Percentiles rank a stretch among this genome's conserved stretches.
These are phyloP conservation scores for Enteromius afrohamiltoni DNA, from an alignment of 2,797 vertebrate genomes.

Conservation along the genomic window DNA sequence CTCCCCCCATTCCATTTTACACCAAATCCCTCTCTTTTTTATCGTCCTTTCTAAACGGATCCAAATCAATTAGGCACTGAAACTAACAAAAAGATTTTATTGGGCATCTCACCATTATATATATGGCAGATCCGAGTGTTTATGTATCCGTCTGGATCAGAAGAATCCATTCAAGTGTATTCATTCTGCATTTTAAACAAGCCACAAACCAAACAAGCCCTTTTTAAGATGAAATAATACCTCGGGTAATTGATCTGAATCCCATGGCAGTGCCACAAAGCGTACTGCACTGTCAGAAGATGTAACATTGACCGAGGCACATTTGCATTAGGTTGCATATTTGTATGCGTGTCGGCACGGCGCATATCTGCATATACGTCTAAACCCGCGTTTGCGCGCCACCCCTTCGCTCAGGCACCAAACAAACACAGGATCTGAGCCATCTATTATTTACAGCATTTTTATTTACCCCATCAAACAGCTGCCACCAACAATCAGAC, in stretches of 20 bases:
- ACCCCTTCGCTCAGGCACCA: conserved; percentile 45
- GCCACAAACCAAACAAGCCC: conserved; percentile 36
- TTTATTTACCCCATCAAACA: conserved; percentile 72
- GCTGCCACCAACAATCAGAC: conserved; percentile 63
- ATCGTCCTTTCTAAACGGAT: conserved; percentile 59
- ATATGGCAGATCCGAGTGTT: conserved; percentile 55
- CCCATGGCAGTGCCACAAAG: conserved; percentile 43
- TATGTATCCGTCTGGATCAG: conserved; percentile 51
- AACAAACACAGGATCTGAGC: conserved; percentile 59
- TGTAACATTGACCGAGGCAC: conserved; percentile 10
- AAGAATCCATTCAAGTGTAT: conserved; percentile 38
- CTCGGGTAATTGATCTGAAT: conserved; percentile 58
- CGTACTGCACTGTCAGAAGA: conserved; percentile 40
- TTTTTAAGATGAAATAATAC: conserved; percentile 55
- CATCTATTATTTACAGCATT: conserved; percentile 70
- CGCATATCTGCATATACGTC: conserved; percentile 25
- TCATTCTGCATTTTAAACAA: conserved; percentile 49
- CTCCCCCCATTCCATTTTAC: conserved; percentile 64
- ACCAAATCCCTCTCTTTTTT: conserved; percentile 56
- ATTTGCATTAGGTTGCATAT: conserved; percentile 21
- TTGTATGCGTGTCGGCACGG: conserved; percentile 17
- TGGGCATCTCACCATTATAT: conserved; percentile 54
- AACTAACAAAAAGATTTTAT: conserved; percentile 58
- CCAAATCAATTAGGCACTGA: conserved; percentile 70
- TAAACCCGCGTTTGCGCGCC: conserved; percentile 8